Base-by-base conservation (phyloP, 2,888 invertebrate genomes). In the Myopa testacea region DNA sequence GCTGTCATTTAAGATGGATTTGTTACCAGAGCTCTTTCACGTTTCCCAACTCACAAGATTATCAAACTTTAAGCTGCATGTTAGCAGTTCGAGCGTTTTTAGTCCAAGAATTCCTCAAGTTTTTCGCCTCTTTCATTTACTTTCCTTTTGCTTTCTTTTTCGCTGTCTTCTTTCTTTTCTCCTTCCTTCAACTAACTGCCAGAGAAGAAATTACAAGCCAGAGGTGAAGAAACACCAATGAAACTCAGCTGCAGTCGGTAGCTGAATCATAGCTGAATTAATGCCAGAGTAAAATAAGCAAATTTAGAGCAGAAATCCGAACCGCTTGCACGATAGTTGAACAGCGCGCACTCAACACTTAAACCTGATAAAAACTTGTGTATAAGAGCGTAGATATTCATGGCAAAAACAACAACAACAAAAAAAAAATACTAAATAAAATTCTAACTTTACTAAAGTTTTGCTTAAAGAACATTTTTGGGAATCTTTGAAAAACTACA, bases 261-360 rank as follows among this genome's bases (percentile, higher is more conserved):
- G 26, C 14, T 37, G 37, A 55, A 55, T 68, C 74, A 74, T 50
- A 68, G 68, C 73, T 60, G 60, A 73, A 68, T 71, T 60, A 77
- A 77, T 55, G 73, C 77, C 45, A 67, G 69, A 73, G 74, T 69
- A 74, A 74, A 69, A 77, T 72, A 72, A 72, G 67, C 67, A 72
- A 73, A 73, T 62, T 73, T 50, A 62, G 8, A 14, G 63, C 34
- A 50, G 34, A 38, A 55, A 38, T 19, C 65, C 14, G 19, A 40
- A 68, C 67, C 50, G 55, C 19, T 55, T 45, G 72, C 70, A 76
- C 38, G 71, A n/a, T n/a, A n/a, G n/a, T n/a, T n/a, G 40, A 78
- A 79, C 50, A 75, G 71, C 74, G 73, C 37, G 63, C 68, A 75
- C 75, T 78, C 68, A 79, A 81, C 79, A 79, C 79, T 79, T 79